Evolutionary conservation across 2,113 vertebrate genomes (phyloP).

Genomic region (Callaeas wilsoni): DNA sequence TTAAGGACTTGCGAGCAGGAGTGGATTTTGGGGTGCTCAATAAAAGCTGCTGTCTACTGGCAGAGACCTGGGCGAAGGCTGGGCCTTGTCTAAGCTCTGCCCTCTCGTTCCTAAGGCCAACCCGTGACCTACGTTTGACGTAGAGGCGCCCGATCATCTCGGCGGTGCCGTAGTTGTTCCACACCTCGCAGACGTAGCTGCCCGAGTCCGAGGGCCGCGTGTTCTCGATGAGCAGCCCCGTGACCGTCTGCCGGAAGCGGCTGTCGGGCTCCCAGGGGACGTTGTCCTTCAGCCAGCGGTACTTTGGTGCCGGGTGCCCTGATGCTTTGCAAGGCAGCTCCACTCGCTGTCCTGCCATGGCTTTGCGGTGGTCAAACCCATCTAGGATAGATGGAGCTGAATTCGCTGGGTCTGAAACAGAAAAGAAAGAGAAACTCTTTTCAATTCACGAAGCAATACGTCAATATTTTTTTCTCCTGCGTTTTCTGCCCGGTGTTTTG

Average conservation of each 20-base stretch:
- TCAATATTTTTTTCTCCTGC: neutral
- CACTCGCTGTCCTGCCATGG: conserved; percentile 91
- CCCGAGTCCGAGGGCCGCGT: conserved; percentile 87
- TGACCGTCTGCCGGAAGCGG: conserved; percentile 88
- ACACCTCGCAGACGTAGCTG: conserved; percentile 95
- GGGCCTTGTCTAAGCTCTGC: neutral
- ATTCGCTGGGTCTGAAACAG: conserved; percentile 86
- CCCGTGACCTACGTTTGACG: conserved; percentile 88
- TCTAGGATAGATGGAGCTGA: conserved; percentile 94
- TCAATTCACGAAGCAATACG: neutral
- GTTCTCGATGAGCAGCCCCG: conserved; percentile 89
- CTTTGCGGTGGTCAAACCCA: conserved; percentile 92
- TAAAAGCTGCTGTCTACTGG: neutral
- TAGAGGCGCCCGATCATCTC: conserved; percentile 89
- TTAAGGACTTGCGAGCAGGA: neutral
- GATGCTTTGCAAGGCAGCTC: conserved; percentile 97
- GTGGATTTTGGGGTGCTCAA: neutral
- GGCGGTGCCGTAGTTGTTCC: conserved; percentile 95
- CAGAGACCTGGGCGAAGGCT: neutral
- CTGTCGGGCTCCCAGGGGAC: conserved; percentile 93
- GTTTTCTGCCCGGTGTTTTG: neutral
- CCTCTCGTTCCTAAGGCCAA: rapidly evolving
- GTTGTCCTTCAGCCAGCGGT: conserved; percentile 98
- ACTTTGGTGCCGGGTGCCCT: conserved; percentile 91
- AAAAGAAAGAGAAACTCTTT: neutral